Evolutionary conservation across 2,888 invertebrate genomes (phyloP), one percentile per base, ranked within the genome.

Genomic region (Dichetophora obliterata): DNA sequence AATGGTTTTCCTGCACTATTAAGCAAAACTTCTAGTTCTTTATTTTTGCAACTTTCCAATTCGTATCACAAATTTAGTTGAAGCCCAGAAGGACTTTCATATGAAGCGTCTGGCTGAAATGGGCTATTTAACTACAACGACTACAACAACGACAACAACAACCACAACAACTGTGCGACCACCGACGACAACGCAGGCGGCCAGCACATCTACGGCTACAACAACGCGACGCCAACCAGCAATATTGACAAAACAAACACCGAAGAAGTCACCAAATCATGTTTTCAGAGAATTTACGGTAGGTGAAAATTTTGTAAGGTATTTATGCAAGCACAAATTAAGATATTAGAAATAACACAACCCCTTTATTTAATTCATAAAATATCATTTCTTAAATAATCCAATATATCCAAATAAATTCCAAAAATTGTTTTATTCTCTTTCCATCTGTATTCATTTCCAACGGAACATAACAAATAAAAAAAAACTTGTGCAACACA

Each of bases 41-140:
- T 1, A 11, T 37, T 48, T 48, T 68, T 24, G 2, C 16, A 8
- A 9, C 19, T 68, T 34, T 16, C 19, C 14, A 22, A 0, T 19
- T 54, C 73, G 14, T 77, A 43, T n/a, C 11, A 50, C 9, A 24
- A 31, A 3, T 24, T 16, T 90, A 96, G 96, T 96, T 86, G 96
- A 96, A 90, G 94, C 96, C 16, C 96, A 96, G 90, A 95, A 95
- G 87, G 95, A 96, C 89, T 96, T 94, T 88, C 96, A 96, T 86
- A 91, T 92, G 87, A 91, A 90, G 83, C 91, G 90, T 80, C 88
- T 90, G 77, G 90, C 91, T 37, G 91, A 91, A 85, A 85, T 90
- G 80, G 90, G 90, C 63, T 89, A 90, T 81, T 85, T 90, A 57
- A 90, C 90, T 34, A 91, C 91, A 19, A 90, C 90, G 9, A 88